Conservation (phyloP, 2,797 vertebrate species). For the Trachurus trachurus region DNA sequence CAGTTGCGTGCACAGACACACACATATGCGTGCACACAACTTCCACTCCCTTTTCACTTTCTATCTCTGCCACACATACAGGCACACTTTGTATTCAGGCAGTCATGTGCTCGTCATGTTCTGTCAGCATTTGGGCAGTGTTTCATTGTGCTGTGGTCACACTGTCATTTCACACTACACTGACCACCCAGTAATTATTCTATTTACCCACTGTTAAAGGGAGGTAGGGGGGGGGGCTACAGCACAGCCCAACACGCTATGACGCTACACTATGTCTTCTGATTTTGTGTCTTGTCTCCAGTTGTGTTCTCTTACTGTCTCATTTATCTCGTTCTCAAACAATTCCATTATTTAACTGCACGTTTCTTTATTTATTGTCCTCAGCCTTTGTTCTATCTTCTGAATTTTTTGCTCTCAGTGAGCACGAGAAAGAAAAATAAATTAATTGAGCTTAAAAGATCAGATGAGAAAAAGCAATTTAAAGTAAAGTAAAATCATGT, state of each 20-base stretch:
- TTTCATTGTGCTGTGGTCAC: constrained; percentile 80
- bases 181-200: constrained; percentile 82
- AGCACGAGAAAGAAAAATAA: background rate
- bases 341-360: background rate
- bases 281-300: constrained; percentile 7
- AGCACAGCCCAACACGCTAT: constrained; percentile 30
- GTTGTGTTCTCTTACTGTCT: constrained; percentile 8
- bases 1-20: background rate
- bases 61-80: constrained; percentile 59
- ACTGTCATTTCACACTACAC: constrained; percentile 84
- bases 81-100: constrained; percentile 74
- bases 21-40: background rate
- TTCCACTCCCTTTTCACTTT: constrained; percentile 33
- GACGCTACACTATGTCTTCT: constrained; percentile 44
- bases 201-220: constrained; percentile 67
- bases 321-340: background rate
- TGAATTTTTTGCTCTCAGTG: background rate
- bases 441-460: background rate
- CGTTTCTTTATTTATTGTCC: background rate
- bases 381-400: constrained; percentile 1
- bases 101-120: constrained; percentile 73
- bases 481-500: background rate
- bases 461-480: background rate
- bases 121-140: constrained; percentile 74
- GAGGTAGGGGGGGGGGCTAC: constrained; percentile 22